Conservation (phyloP, 2,888 invertebrate species). For the Acronicta psi region DNA sequence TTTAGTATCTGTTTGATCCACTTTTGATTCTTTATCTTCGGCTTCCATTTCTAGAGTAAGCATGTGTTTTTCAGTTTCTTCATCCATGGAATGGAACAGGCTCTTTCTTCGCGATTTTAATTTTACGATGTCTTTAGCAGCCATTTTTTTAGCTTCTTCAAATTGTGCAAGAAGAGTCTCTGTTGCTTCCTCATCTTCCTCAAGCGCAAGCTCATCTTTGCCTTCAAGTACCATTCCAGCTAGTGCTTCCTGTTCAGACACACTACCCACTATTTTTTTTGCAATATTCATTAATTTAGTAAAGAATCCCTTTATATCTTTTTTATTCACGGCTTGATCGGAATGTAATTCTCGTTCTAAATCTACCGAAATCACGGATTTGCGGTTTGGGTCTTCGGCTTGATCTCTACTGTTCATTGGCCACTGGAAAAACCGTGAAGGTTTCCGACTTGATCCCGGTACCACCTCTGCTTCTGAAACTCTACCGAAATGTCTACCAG, state of each 20-base stretch:
- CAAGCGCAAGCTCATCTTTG: conserved; percentile 49
- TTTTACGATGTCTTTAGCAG: conserved; percentile 13
- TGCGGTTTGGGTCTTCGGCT: background rate
- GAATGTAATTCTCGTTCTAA: background rate
- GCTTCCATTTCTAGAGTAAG: conserved; percentile 41
- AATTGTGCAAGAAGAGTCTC: conserved; percentile 52
- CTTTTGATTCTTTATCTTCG: conserved; percentile 12
- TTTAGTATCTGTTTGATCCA: background rate
- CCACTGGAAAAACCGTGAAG: background rate
- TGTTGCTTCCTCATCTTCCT: conserved; percentile 59
- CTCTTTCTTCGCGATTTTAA: conserved; percentile 9
- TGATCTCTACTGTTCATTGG: background rate
- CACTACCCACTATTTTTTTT: conserved; percentile 48
- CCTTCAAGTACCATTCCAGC: conserved; percentile 17
- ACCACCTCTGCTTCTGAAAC: background rate
- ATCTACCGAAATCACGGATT: too few species aligned
- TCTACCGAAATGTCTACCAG: background rate
- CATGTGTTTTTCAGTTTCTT: conserved; percentile 44
- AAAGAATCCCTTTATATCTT: conserved; percentile 17
- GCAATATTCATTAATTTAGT: conserved; percentile 32
- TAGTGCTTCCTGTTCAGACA: conserved; percentile 28
- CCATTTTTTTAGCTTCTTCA: conserved; percentile 40
- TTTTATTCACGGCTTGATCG: background rate
- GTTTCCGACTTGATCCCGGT: background rate
- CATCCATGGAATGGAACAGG: conserved; percentile 5